phyloP scores from a whole-genome alignment of 2,113 vertebrate genomes.

The Oxyura jamaicensis region DNA sequence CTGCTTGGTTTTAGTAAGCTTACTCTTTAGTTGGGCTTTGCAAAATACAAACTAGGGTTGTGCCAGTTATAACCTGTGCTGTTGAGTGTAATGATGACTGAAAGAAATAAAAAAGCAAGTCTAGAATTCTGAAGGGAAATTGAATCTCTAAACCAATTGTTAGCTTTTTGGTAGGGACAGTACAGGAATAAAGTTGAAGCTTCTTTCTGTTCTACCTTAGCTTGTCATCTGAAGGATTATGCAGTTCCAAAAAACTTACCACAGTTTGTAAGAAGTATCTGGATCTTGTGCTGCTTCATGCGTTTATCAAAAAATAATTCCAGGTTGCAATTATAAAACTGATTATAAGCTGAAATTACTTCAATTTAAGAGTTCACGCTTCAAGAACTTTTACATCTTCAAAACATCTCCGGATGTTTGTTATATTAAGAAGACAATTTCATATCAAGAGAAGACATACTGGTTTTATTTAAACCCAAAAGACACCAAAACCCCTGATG shows the following conservation, averaged over 20 bases:
- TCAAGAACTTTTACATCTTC: background rate
- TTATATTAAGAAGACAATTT: background rate
- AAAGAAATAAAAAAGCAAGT: background rate
- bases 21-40: constrained; percentile 55
- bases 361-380: background rate
- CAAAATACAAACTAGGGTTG: constrained; percentile 43
- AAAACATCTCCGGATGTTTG: background rate
- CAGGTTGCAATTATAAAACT: background rate
- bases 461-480: background rate
- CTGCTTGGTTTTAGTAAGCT: constrained; percentile 51
- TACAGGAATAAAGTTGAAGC: background rate
- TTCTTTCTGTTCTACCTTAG: background rate
- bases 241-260: background rate
- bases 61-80: background rate
- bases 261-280: background rate
- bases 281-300: background rate
- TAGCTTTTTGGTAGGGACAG: background rate
- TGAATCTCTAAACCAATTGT: background rate
- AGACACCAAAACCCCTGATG: background rate
- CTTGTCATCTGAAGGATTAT: background rate
- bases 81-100: background rate
- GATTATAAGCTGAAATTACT: background rate
- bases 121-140: background rate
- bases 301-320: background rate
- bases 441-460: background rate